These are phyloP conservation scores for Myotis myotis DNA, from an alignment of 2,797 vertebrate species.

Conservation along the genomic window DNA sequence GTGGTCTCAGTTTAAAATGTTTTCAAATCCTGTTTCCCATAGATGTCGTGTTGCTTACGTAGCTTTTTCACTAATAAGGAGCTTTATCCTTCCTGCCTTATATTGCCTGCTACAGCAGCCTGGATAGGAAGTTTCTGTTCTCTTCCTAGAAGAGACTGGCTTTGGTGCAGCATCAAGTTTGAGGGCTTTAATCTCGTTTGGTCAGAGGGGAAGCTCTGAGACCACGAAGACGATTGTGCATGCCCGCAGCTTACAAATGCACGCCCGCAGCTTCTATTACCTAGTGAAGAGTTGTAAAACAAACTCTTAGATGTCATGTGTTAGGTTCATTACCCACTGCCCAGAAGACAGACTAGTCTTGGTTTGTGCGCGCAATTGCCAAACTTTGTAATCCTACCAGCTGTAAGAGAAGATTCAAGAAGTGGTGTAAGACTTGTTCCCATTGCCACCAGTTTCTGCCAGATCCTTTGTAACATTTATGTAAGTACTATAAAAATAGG, in stretches of 20 bases:
- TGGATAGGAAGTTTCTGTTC: not conserved
- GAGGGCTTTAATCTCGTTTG: not conserved
- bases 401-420: not conserved
- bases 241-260: not conserved
- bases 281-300: not conserved
- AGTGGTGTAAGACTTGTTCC: not conserved
- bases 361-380: not conserved
- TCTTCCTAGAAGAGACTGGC: not conserved
- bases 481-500: constrained; percentile 9
- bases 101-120: not conserved
- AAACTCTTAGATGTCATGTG: not conserved
- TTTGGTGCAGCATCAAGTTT: not conserved
- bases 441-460: not conserved
- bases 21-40: not conserved
- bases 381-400: not conserved
- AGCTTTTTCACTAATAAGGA: not conserved
- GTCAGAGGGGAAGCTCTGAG: not conserved
- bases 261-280: not conserved
- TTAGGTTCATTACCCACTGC: not conserved
- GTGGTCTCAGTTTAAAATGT: not conserved
- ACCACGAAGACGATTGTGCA: not conserved
- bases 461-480: not conserved
- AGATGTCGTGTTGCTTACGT: not conserved
- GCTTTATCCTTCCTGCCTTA: not conserved
- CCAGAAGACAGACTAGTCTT: not conserved